Evolutionary conservation across 2,113 vertebrate species (phyloP), one percentile per base, ranked within the genome.

Genomic region (Ictalurus punctatus): DNA sequence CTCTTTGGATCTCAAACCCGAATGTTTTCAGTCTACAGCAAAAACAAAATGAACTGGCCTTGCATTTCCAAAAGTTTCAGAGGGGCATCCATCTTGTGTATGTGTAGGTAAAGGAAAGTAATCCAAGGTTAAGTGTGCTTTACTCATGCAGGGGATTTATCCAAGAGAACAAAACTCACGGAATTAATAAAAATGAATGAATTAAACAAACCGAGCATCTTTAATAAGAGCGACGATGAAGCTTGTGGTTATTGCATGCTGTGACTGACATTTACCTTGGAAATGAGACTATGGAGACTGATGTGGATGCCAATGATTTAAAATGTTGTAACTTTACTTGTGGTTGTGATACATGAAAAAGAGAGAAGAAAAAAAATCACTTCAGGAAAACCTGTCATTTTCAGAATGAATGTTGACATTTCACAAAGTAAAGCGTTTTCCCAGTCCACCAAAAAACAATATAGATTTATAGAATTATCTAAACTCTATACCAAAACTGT

Each of bases 201-300:
- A 82, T 82, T 58, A 19, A 82, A 82, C 56, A 59, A 82, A 30
- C 54, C 1, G 6, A 82, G 54, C 54, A 34, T 63, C 4, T 40
- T 44, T 13, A 63, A 3, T 40, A 27, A 63, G 23, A 40, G 5
- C 27, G 78, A 80, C 0, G 12, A 40, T 40, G 9, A 37, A 34
- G 5, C 19, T 27, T 63, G 34, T 34, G 37, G 40, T 83, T 83
- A 63, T 83, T 82, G 23, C 54, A 23, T 58, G 54, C 54, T 34
- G 79, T 58, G n/a, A 59, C 80, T 82, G 52, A 56, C 78, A 80
- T 56, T 80, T 56, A 80, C 52, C 16, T 56, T 56, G 25, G n/a
- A 80, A 56, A n/a, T 1, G 6, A 56, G 52, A 16, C 78, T 80
- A 30, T 14, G 30, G 78, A 56, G 52, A 52, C 76, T 19, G 78